Percentiles rank a stretch among this genome's conserved stretches.
phyloP scores from a whole-genome alignment of 1,140 invertebrate species.

The Drosophila littoralis region DNA sequence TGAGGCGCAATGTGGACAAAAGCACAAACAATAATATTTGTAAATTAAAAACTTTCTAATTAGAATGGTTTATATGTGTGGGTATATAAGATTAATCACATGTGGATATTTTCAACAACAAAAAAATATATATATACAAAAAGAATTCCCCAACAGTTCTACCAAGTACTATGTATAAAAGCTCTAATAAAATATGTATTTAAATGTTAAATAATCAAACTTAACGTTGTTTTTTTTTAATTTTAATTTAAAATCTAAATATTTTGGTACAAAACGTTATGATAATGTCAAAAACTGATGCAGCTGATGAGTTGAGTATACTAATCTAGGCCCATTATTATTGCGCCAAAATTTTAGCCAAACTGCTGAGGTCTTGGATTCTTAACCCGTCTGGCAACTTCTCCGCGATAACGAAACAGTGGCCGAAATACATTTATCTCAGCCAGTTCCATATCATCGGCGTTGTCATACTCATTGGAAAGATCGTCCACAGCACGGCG shows the following conservation, averaged over 20 bases:
- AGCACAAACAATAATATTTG: slow-evolving; percentile 58
- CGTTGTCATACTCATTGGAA: slow-evolving; percentile 53
- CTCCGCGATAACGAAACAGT: slow-evolving; percentile 74
- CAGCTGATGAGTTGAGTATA: slow-evolving; percentile 13
- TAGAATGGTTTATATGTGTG: slow-evolving; percentile 47
- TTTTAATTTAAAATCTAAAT: slow-evolving; percentile 35
- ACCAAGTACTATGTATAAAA: slow-evolving; percentile 43
- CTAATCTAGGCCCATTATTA: slow-evolving; percentile 1
- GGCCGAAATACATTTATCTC: slow-evolving; percentile 80
- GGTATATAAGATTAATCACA: slow-evolving; percentile 62
- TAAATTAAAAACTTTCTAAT: slow-evolving; percentile 30
- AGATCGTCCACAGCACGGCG: slow-evolving; percentile 58
- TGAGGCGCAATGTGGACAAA: slow-evolving; percentile 43
- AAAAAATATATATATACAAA: slow-evolving; percentile 4
- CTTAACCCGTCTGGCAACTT: slow-evolving; percentile 55
- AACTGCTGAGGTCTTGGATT: slow-evolving; percentile 52
- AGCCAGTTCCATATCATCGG: slow-evolving; percentile 75
- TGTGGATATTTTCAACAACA: slow-evolving; percentile 47
- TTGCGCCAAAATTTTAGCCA: slow-evolving; percentile 19
- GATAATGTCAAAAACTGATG: slow-evolving; percentile 1
- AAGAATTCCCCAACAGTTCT: slow-evolving; percentile 11
- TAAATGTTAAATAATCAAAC: slow-evolving; percentile 71
- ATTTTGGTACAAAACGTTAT: slow-evolving; percentile 37
- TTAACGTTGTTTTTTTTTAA: slow-evolving; percentile 3
- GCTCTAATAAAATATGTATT: slow-evolving; percentile 55